Base-by-base conservation (phyloP, 2,888 invertebrate genomes). In the Melanophora roralis region DNA sequence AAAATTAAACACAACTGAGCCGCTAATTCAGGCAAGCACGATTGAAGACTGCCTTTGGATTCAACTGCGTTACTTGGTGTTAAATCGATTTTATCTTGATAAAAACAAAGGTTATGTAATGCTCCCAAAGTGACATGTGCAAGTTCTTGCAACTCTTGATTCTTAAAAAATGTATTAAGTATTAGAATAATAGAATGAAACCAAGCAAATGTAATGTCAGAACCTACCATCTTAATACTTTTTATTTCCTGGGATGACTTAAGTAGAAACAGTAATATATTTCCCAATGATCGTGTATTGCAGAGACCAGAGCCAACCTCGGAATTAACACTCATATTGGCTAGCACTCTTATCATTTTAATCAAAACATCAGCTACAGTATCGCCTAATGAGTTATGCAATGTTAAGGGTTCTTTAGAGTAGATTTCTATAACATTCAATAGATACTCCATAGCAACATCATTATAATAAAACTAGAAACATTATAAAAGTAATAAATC, bases 101-200 rank as follows among this genome's bases (percentile, higher is more conserved):
- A 95, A 89, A 94, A 97, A 1, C 96, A 95, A 67, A 97, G 91
- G 89, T 97, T 97, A 89, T 96, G 97, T 78, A 97, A 91, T 0
- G 96, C 95, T 8, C 95, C 95, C 53, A 96, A 90, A 12, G 94
- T 93, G 5, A 96, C 95, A 78, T 95, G 92, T 2, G 95, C 92
- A 51, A 97, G 89, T 88, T 96, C 96, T 84, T 94, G 94, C 82
- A 92, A 92, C 83, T 92, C 92, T 65, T 84, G 78, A 81, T 91
- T 90, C 83, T 89, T 2, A 78, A 79, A 14, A 12, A 51, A 14
- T 14, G n/a, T 60, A 49, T 19, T 4, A 34, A 43, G 36, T 5
- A 38, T 38, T 59, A 55, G 34, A 16, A 21, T 43, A 51, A 23
- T 14, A 7, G n/a, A 60, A 1, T 16, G 8, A 7, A 43, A 16